Conservation (phyloP, 2,797 vertebrate species). For the Sylvilagus floridanus region DNA sequence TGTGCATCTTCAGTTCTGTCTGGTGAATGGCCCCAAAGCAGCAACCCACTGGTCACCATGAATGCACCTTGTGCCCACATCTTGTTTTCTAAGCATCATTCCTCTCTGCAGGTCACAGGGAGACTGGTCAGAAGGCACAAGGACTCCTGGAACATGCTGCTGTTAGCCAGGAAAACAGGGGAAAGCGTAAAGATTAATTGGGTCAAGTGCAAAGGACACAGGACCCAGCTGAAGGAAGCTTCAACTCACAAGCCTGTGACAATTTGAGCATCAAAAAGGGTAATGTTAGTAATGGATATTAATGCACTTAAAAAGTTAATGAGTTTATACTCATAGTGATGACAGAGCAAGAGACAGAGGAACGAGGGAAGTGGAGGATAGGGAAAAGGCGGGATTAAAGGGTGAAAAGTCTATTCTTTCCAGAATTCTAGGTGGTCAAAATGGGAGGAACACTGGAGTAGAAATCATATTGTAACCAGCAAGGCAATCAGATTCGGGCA, state of each 20-base stretch:
- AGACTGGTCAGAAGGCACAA: background rate
- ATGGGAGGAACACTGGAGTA: background rate
- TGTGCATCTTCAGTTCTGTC: background rate
- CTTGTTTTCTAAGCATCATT: conserved; percentile 35
- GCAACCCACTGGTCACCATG: background rate
- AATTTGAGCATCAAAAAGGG: conserved; percentile 52
- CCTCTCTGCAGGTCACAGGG: background rate
- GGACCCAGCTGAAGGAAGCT: background rate
- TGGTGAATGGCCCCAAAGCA: background rate
- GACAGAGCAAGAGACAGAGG: background rate
- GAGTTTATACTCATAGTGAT: background rate
- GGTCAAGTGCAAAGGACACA: background rate
- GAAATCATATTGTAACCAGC: background rate
- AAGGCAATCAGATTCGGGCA: background rate
- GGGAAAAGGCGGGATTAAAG: background rate
- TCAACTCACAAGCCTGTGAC: background rate
- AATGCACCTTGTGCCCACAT: background rate
- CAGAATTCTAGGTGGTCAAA: background rate
- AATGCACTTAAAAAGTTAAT: conserved; percentile 51
- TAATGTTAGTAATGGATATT: conserved; percentile 30
- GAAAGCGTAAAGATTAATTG: conserved; percentile 32
- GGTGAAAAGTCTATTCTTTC: conserved; percentile 1
- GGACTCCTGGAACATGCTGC: background rate
- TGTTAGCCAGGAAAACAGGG: conserved; percentile 38
- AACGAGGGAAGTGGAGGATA: background rate